These are phyloP conservation scores for Anabacerthia variegaticeps DNA, from an alignment of 2,797 vertebrate species.

Conservation along the genomic window DNA sequence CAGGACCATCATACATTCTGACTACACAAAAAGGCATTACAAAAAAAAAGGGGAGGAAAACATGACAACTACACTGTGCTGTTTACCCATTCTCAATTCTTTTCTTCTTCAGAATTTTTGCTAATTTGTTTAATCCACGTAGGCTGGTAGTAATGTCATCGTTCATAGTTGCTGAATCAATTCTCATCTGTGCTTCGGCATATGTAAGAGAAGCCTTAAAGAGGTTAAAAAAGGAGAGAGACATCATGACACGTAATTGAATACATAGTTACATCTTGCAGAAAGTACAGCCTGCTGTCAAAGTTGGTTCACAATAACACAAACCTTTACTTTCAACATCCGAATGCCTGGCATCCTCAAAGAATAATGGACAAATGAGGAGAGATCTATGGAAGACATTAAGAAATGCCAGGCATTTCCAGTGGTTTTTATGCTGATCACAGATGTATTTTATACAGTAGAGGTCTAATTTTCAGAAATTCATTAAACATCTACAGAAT, in stretches of 20 bases:
- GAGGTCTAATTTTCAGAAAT: background rate
- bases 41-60: background rate
- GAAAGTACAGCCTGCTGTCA: background rate
- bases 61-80: background rate
- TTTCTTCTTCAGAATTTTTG: conserved; percentile 90
- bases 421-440: background rate
- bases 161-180: conserved; percentile 88
- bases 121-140: conserved; percentile 90
- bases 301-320: background rate
- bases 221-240: background rate
- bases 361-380: background rate
- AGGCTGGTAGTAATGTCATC: conserved; percentile 89
- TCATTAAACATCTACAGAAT: background rate
- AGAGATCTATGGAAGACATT: background rate
- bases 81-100: conserved; percentile 92
- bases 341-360: background rate
- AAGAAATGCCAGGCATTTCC: background rate
- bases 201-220: conserved; percentile 94
- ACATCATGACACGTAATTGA: background rate
- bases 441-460: background rate
- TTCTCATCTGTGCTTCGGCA: conserved; percentile 97
- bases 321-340: background rate
- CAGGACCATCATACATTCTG: background rate
- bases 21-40: background rate
- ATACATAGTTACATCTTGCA: background rate